A percentile compares a stretch with the other conserved stretches of the same genome.
These are phyloP conservation scores for Paratilapia polleni DNA, from an alignment of 2,113 vertebrate species.

Conservation along the genomic window DNA sequence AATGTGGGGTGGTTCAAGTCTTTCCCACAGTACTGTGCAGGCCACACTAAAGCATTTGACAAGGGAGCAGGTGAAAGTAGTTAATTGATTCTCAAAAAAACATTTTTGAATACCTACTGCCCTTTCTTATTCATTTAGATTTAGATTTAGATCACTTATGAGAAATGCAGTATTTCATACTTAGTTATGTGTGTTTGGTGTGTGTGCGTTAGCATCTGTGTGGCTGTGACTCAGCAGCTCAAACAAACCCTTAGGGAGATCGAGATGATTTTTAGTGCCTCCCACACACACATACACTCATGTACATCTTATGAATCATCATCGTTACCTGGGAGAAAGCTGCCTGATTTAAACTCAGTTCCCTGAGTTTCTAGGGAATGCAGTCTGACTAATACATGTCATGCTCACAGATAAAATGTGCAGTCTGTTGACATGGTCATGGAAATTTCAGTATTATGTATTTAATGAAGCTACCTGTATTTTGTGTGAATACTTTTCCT, in stretches of 20 bases:
- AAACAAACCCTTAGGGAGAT: conserved; percentile 52
- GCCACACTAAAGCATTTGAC: not conserved
- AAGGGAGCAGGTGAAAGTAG: no score
- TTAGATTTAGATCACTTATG: conserved; percentile 17
- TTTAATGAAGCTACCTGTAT: not conserved
- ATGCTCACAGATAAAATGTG: not conserved
- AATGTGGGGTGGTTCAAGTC: no score
- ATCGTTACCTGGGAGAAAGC: conserved; percentile 59
- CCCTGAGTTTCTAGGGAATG: conserved; percentile 36
- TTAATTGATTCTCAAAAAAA: no score
- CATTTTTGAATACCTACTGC: not conserved
- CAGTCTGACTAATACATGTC: conserved; percentile 38
- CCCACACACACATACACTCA: conserved; percentile 51
- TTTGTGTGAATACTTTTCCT: not conserved
- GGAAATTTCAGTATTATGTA: not conserved
- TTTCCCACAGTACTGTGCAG: not conserved
- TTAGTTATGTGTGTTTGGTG: conserved; percentile 7
- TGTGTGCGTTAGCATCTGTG: conserved; percentile 39
- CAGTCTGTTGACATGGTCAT: not conserved
- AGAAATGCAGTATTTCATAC: conserved; percentile 26
- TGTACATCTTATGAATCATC: conserved; percentile 70
- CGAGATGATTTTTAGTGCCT: conserved; percentile 63
- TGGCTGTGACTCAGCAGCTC: conserved; percentile 68
- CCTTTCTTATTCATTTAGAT: conserved; percentile 1
- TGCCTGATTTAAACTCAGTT: conserved; percentile 53